Evolutionary conservation across 2,888 invertebrate species (phyloP).

Genomic region (Cryptops parisi): DNA sequence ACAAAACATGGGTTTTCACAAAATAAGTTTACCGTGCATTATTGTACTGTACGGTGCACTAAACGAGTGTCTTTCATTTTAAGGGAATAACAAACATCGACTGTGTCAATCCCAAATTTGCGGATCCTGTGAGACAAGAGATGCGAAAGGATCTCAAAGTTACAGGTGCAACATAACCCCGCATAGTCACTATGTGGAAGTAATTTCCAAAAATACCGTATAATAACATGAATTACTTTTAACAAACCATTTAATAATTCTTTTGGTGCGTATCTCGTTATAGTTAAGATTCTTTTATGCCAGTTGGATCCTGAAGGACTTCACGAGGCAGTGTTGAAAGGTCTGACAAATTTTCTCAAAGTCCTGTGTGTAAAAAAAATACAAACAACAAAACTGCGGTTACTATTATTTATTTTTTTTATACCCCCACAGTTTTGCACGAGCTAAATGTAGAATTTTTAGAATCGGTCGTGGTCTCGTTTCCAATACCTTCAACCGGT

Average conservation of each 20-base stretch:
- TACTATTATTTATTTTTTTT: not conserved
- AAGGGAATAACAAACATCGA: slow-evolving; percentile 5
- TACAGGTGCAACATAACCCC: no score
- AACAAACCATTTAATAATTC: not conserved
- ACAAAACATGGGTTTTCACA: no score
- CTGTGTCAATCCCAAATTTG: slow-evolving; percentile 37
- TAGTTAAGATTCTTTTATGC: slow-evolving; percentile 68
- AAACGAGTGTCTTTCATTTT: slow-evolving; percentile 6
- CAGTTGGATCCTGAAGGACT: slow-evolving; percentile 48
- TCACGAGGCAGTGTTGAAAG: slow-evolving; percentile 55
- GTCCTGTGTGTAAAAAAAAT: no score
- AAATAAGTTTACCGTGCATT: no score
- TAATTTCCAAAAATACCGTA: slow-evolving; percentile 5
- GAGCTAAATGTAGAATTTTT: slow-evolving; percentile 55
- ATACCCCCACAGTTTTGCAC: slow-evolving; percentile 43
- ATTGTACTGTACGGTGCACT: no score
- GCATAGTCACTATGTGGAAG: no score
- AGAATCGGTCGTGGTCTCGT: slow-evolving; percentile 69
- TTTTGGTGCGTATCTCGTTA: not conserved
- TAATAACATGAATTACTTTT: not conserved
- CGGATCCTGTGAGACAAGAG: slow-evolving; percentile 48
- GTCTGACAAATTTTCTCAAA: no score
- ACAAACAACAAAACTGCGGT: not conserved
- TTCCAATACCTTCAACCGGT: slow-evolving; percentile 31
- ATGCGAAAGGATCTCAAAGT: slow-evolving; percentile 63